Conservation (phyloP, 2,888 invertebrate species). For the Yponomeuta malinellus region DNA sequence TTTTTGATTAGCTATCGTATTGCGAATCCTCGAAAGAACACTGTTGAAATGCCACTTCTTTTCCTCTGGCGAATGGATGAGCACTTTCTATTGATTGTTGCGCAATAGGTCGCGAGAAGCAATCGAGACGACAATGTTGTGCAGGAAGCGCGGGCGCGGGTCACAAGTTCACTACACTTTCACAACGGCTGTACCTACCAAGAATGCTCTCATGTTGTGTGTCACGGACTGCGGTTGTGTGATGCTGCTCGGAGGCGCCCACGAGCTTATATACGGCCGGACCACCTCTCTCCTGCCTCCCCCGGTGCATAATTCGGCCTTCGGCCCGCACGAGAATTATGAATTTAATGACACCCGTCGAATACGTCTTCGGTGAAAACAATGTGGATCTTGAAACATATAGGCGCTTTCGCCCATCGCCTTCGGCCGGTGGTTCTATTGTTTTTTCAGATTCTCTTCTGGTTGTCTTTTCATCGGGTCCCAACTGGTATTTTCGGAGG, state of each 20-base stretch:
- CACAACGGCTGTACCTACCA: slow-evolving; percentile 72
- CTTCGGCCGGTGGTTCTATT: neutral
- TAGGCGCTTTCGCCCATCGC: slow-evolving; percentile 51
- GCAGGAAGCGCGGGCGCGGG: slow-evolving; percentile 29
- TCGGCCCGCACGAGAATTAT: slow-evolving; percentile 71
- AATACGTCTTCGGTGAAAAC: slow-evolving; percentile 70
- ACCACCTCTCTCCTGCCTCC: slow-evolving; percentile 71
- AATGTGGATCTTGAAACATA: slow-evolving; percentile 53
- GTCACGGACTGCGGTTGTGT: slow-evolving; percentile 69
- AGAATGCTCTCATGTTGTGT: slow-evolving; percentile 75
- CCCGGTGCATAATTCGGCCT: slow-evolving; percentile 69
- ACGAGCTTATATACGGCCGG: slow-evolving; percentile 59
- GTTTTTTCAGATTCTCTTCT: neutral
- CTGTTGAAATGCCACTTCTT: slow-evolving; percentile 12
- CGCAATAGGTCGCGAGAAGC: slow-evolving; percentile 1
- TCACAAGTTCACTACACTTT: slow-evolving; percentile 63
- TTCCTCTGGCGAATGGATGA: neutral
- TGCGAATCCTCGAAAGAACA: slow-evolving; percentile 16
- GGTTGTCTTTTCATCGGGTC: neutral
- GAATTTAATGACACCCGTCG: slow-evolving; percentile 71
- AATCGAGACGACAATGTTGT: slow-evolving; percentile 12
- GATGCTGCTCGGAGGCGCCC: slow-evolving; percentile 44
- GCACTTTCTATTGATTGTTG: slow-evolving; percentile 6
- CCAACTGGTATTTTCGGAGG: neutral
- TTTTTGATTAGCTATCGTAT: no score